Evolutionary conservation across 2,797 vertebrate genomes (phyloP), one percentile per base, ranked within the genome.

Genomic region (Micrastur ruficollis): DNA sequence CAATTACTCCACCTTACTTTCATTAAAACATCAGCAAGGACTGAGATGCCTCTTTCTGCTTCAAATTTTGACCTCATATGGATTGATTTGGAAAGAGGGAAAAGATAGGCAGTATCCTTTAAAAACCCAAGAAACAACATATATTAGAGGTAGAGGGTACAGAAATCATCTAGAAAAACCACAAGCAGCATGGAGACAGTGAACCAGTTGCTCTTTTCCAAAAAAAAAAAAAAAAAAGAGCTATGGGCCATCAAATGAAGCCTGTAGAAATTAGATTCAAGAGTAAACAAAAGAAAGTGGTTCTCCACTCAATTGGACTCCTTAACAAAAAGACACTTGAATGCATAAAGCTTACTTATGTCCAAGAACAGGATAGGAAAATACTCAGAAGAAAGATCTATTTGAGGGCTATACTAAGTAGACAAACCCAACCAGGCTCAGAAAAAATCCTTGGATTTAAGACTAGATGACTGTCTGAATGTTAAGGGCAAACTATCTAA

Each of bases 81-180:
- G 38, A 26, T 18, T 40, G 11, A 50, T 21, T 32, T 40, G 14
- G n/a, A 92, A 86, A 70, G 12, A 78, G 10, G 13, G 58, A 83
- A 83, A 73, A 11, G 23, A 62, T 26, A 78, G 22, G 12, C 27
- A 73, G 6, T 23, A 66, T 47, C 32, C 40, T 63, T 40, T n/a
- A 52, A 66, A 55, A 44, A 8, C 0, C 3, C 14, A 4, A 49
- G 76, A 2, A 1, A 3, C 29, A 58, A 31, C 2, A 66, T 11
- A 32, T 15, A 74, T 47, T 34, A 65, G n/a, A n/a, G n/a, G n/a
- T 52, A 40, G 62, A 31, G 4, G 12, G 15, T 44, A 66, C 5
- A 53, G 18, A 89, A 73, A 46, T 73, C 40, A 58, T 22, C 22
- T 61, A 53, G 42, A 67, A 75, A 89, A 83, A 52, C 5, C 34